Evolutionary conservation across 1,140 invertebrate species (phyloP).

Genomic region (Aphelenchoides fujianensis): DNA sequence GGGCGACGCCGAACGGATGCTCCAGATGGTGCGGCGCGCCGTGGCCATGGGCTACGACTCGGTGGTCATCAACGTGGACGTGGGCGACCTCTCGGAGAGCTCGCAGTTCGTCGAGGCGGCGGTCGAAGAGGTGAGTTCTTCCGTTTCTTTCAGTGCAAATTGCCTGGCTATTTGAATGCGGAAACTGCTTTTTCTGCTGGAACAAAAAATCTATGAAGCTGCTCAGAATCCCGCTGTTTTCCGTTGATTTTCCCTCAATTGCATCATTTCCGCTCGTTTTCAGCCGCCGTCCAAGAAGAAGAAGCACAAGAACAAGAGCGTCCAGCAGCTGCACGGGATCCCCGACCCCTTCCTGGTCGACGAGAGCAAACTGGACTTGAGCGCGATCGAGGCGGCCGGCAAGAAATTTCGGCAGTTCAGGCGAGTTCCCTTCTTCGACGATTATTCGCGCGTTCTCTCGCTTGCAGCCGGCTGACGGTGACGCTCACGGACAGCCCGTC

Average conservation of each 20-base stretch:
- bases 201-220: too few species aligned
- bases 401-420: constrained; percentile 58
- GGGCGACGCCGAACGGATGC: constrained; percentile 50
- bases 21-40: constrained; percentile 50
- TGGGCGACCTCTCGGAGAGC: constrained; percentile 49
- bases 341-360: constrained; percentile 58
- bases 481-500: constrained; percentile 47
- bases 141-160: not conserved
- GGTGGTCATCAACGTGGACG: constrained; percentile 57
- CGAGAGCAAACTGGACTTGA: constrained; percentile 43
- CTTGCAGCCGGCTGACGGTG: constrained; percentile 54
- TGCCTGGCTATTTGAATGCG: too few species aligned
- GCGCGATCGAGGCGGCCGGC: constrained; percentile 40
- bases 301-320: constrained; percentile 38
- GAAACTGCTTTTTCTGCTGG: too few species aligned
- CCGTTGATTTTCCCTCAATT: too few species aligned
- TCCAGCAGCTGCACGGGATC: constrained; percentile 32
- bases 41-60: constrained; percentile 59
- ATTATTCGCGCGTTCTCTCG: not conserved
- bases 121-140: constrained; percentile 22
- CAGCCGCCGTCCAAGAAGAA: constrained; percentile 51
- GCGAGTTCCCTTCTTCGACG: constrained; percentile 34
- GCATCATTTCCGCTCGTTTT: not conserved
- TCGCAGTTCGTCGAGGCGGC: not conserved
- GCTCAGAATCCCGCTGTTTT: too few species aligned